Evolutionary conservation across 2,113 vertebrate species (phyloP).

Genomic region (Noctilio leporinus): DNA sequence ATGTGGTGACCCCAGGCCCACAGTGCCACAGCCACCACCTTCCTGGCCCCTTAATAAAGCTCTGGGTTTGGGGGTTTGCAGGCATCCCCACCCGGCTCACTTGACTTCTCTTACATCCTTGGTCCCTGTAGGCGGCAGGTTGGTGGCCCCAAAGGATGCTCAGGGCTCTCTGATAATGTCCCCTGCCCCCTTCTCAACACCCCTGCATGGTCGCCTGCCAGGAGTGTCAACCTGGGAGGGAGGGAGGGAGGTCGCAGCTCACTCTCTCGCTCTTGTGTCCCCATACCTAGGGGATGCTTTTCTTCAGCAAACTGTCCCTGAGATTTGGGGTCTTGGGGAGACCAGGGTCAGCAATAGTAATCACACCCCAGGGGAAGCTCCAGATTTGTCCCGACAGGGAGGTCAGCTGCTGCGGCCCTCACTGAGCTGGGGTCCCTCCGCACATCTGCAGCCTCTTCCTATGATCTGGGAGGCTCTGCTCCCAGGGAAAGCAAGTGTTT

Average conservation of each 20-base stretch:
- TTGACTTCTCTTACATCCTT: neutral
- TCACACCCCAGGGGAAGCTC: neutral
- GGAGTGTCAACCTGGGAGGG: neutral
- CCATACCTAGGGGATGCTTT: neutral
- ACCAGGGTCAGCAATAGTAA: neutral
- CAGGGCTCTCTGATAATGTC: neutral
- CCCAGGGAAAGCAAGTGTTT: neutral
- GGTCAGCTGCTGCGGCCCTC: neutral
- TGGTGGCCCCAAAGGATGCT: rapidly evolving
- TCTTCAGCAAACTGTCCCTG: neutral
- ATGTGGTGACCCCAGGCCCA: neutral
- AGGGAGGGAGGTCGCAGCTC: neutral
- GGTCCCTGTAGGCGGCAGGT: neutral
- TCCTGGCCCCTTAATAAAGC: neutral
- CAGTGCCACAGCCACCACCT: neutral
- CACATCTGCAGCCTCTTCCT: neutral
- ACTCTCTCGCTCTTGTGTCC: rapidly evolving
- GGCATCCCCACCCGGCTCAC: neutral
- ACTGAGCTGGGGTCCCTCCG: rapidly evolving
- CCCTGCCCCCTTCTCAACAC: neutral
- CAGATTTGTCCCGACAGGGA: neutral
- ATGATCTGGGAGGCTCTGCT: neutral
- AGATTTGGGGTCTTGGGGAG: neutral
- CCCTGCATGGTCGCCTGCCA: rapidly evolving
- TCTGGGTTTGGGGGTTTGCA: too few relatives aligned